Base-by-base conservation (phyloP, 2,888 invertebrate genomes). In the Caenorhabditis plicata region DNA sequence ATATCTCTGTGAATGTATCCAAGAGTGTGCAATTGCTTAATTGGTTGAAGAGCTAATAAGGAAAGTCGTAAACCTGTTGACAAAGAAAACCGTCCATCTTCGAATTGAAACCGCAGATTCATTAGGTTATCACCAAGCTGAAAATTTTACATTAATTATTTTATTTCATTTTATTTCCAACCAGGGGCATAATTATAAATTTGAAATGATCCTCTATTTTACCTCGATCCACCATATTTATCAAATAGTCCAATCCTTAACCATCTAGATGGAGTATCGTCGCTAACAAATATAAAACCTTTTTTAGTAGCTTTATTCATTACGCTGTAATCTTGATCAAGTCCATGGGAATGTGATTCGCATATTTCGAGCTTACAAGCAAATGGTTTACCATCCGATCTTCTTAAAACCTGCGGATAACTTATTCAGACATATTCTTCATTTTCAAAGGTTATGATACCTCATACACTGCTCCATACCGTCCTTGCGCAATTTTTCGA, bases 391-490 rank as follows among this genome's bases (percentile, higher is more conserved):
- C 73, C 74, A 29, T 77, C 76, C 15, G 55, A 40, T 42, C 62
- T 36, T 38, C 70, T 45, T 3, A 66, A 38, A 4, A 69, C 62
- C 61, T 61, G 46, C n/a, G 23, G n/a, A n/a, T n/a, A n/a, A n/a
- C n/a, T n/a, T n/a, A n/a, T n/a, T n/a, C n/a, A n/a, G n/a, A n/a
- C n/a, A n/a, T n/a, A n/a, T n/a, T n/a, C n/a, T n/a, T n/a, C n/a
- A n/a, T n/a, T n/a, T n/a, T 7, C 5, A 38, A 5, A 17, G 17
- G 20, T 20, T 42, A 22, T 9, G 4, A 17, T 35, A 73, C 78
- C 66, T 78, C 76, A 53, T 74, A 78, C 38, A 78, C 77, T 8
- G 78, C 78, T 36, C 78, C 78, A 43, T 69, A 76, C 39, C 71
- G 55, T 5, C 78, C 78, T n/a, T 69, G 65, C 13, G 73, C 69